Evolutionary conservation across 2,797 vertebrate species (phyloP), one percentile per base, ranked within the genome.

Genomic region (Periparus ater): DNA sequence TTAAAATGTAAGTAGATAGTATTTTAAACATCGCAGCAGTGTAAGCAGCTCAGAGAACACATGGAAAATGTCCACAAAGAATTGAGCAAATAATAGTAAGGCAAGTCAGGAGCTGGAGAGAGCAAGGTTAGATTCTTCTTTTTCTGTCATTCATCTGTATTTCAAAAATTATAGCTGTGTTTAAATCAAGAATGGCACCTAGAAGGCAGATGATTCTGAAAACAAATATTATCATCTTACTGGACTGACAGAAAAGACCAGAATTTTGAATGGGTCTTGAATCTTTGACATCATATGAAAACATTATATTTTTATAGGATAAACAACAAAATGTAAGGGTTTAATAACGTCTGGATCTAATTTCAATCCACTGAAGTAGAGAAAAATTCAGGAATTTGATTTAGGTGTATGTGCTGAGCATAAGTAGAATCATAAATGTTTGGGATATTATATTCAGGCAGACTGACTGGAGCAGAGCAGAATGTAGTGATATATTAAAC

Each of bases 271-370:
- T 25, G 25, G 11, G 8, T 27, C 70, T 58, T 78, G 38, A 80
- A 66, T 80, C 17, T 40, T 34, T 47, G 17, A 25, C 36, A 72
- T 86, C 3, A 23, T 36, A 48, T 30, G 20, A 71, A 93, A 78
- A 48, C 1, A 4, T 48, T 74, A 22, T 50, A 36, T 62, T 70
- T 90, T 86, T 84, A 72, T 36, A 62, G 10, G n/a, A 48, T 13
- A 62, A 26, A 87, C 34, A 78, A 76, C 16, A 87, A 94, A 94
- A 82, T 58, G 3, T 55, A 92, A 73, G 48, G 81, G 34, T 92
- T 92, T 85, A 90, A 86, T 85, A 84, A 62, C 20, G 66, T 86
- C 58, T 81, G 40, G 9, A 65, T 81, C 77, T 90, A 30, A 94
- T 89, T 91, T 95, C 40, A 78, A 72, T 34, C 22, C 20, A 11